Conservation (phyloP, 2,113 vertebrate genomes). For the Thermophis baileyi region DNA sequence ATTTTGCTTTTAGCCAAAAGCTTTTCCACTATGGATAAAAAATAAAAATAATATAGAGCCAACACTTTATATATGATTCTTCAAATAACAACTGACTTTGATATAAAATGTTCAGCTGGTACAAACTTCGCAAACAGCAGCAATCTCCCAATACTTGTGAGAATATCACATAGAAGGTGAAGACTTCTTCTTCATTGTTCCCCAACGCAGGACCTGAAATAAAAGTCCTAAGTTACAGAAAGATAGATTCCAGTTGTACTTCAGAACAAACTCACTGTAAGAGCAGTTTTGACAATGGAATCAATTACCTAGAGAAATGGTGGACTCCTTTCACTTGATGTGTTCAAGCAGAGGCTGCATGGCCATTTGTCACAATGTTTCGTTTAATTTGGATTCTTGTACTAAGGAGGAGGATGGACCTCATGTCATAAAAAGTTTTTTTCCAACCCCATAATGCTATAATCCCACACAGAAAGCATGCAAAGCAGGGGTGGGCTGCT, state of each 20-base stretch:
- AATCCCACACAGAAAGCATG: neutral
- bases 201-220: neutral
- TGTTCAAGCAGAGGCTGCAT: neutral
- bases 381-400: neutral
- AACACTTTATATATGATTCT: neutral
- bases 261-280: neutral
- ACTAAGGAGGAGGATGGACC: neutral
- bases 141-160: neutral
- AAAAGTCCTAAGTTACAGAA: neutral
- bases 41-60: neutral
- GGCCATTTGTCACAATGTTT: neutral
- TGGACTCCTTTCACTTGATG: neutral
- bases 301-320: neutral
- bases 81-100: neutral
- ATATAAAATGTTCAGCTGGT: neutral
- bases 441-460: neutral
- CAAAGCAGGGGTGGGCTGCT: too few species aligned
- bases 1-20: neutral
- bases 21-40: neutral
- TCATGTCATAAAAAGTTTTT: neutral
- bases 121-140: neutral
- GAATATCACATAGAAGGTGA: neutral
- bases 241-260: neutral
- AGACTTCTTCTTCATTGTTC: neutral
- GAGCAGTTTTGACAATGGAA: neutral